A percentile compares a stretch with the other conserved stretches of the same genome.
phyloP scores from a whole-genome alignment of 2,113 vertebrate genomes.

The Zapornia atra region DNA sequence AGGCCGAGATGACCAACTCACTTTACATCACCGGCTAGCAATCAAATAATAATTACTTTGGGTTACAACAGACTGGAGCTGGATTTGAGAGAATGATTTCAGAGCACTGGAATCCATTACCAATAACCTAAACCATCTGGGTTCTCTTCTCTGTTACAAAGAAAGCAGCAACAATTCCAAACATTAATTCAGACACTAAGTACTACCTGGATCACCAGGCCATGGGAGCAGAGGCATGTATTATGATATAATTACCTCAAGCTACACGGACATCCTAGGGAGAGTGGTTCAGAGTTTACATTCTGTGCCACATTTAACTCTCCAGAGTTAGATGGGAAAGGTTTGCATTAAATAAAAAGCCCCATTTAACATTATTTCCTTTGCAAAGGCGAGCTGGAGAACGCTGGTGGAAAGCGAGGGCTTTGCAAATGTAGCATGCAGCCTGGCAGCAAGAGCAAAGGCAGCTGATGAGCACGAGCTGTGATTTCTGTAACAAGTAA shows the following conservation, averaged over 20 bases:
- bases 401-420: conserved; percentile 32
- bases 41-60: conserved; percentile 63
- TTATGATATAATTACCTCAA: conserved; percentile 42
- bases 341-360: conserved; percentile 74
- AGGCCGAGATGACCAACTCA: conserved; percentile 54
- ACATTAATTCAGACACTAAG: conserved; percentile 50
- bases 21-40: conserved; percentile 52
- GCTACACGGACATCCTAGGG: conserved; percentile 25
- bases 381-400: conserved; percentile 58
- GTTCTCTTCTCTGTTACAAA: conserved; percentile 57
- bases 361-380: conserved; percentile 73
- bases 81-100: conserved; percentile 57
- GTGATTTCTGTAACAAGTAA: conserved; percentile 50
- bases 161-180: conserved; percentile 63
- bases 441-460: conserved; percentile 60
- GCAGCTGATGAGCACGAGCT: conserved; percentile 53
- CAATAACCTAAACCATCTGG: conserved; percentile 65
- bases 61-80: conserved; percentile 44
- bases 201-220: conserved; percentile 30
- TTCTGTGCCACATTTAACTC: conserved; percentile 67
- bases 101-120: conserved; percentile 67
- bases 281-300: conserved; percentile 38
- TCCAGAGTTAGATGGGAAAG: conserved; percentile 59
- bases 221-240: conserved; percentile 34
- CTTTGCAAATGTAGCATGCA: conserved; percentile 64